Percentiles rank a stretch among this genome's conserved stretches.
Evolutionary conservation across 2,888 invertebrate species (phyloP).

Genomic region (Amphiduros pacificus): DNA sequence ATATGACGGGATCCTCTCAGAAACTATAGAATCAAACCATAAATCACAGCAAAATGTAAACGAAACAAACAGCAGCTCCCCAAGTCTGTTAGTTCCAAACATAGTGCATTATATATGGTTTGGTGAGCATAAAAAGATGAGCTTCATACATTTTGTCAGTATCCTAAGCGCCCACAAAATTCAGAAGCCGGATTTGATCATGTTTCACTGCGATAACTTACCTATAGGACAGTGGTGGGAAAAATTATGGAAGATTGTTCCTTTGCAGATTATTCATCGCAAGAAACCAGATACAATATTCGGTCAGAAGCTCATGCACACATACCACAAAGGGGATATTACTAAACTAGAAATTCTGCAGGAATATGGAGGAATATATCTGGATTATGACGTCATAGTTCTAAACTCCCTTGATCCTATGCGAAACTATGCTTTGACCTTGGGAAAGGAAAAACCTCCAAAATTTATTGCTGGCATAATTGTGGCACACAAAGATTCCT

Average conservation of each 20-base stretch:
- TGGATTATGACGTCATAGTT: slow-evolving; percentile 33
- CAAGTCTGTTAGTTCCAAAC: too few species aligned
- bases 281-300: slow-evolving; percentile 15
- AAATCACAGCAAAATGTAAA: too few species aligned
- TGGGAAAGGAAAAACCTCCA: slow-evolving; percentile 30
- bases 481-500: slow-evolving; percentile 22
- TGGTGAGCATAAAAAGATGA: slow-evolving; percentile 20
- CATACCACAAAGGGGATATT: slow-evolving; percentile 29
- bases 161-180: slow-evolving; percentile 30
- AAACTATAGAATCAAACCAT: too few species aligned
- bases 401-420: slow-evolving; percentile 28
- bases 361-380: slow-evolving; percentile 33
- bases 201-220: slow-evolving; percentile 32
- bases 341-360: slow-evolving; percentile 31
- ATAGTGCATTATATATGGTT: slow-evolving; percentile 36
- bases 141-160: slow-evolving; percentile 32
- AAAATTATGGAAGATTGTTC: slow-evolving; percentile 18
- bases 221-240: slow-evolving; percentile 35
- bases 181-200: slow-evolving; percentile 31
- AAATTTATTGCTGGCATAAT: slow-evolving; percentile 31
- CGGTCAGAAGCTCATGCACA: slow-evolving; percentile 13
- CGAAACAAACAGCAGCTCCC: too few species aligned
- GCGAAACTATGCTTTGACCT: slow-evolving; percentile 23
- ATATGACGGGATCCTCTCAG: too few species aligned
- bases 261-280: slow-evolving; percentile 19